Base-by-base conservation (phyloP, 1,140 invertebrate species). In the Drosophila pallidifrons region DNA sequence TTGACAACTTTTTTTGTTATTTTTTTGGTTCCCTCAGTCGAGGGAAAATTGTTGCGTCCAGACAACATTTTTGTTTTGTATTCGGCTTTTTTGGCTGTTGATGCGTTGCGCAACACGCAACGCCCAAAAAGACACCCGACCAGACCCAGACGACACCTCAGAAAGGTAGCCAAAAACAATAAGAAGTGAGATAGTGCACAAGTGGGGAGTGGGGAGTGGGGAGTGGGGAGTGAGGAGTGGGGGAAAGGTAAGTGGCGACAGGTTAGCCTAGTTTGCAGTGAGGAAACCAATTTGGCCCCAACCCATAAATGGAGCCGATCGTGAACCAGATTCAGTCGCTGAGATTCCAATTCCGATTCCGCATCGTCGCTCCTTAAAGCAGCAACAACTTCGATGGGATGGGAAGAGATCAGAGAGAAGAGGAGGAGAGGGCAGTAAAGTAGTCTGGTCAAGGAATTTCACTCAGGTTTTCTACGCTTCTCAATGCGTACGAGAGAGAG, bases 361-460 rank as follows among this genome's bases (percentile, higher is more conserved):
- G 54, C 61, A 72, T 71, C 51, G 51, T 6, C 41, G 52, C 35
- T 55, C 30, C 52, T 32, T 15, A 38, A 15, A 52, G 20, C 20
- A 38, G 28, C 11, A 16, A 52, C 11, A 52, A 35, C 20, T 25
- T 25, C 0, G 20, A 25, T 25, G 20, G 20, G 3, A 25, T 25
- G 20, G 20, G 20, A 25, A 0, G 20, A 25, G 20, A 25, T 25
- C 20, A 25, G 20, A 25, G 20, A 4, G 3, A 25, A 25, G 20
- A 25, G 20, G 20, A 25, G 3, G 20, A 25, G 20, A 25, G 20
- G 20, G 20, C 20, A 25, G 20, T 25, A 47, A 59, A 45, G 38
- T 54, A 41, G 65, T 38, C 47, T 63, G 49, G 58, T 47, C 66
- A 69, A 65, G 73, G 73, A 76, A 76, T 76, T 76, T 76, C 74